phyloP scores from a whole-genome alignment of 2,113 vertebrate genomes.

The Pedetes capensis region DNA sequence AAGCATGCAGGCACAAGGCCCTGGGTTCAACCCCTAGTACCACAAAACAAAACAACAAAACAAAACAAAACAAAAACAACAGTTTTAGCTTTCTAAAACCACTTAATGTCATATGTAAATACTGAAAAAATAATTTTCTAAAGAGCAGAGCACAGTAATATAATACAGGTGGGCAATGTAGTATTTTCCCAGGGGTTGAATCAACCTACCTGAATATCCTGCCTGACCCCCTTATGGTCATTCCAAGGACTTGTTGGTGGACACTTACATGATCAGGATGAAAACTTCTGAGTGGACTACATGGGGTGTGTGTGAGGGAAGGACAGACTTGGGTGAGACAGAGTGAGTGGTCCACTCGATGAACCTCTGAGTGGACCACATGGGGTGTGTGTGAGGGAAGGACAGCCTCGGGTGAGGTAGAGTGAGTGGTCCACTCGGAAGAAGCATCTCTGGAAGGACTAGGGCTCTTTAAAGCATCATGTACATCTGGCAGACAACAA shows the following conservation, averaged over 20 bases:
- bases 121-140: background rate
- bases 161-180: accelerated
- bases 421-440: accelerated
- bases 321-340: background rate
- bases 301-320: accelerated
- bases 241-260: background rate
- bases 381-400: accelerated
- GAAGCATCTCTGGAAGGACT: background rate
- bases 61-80: no score
- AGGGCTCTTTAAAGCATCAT: background rate
- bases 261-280: background rate
- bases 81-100: background rate
- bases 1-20: no score
- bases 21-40: no score
- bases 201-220: no score
- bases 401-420: background rate
- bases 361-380: no score
- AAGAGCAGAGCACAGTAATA: accelerated
- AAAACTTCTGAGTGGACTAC: background rate
- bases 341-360: accelerated
- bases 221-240: background rate
- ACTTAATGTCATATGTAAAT: background rate
- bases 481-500: background rate
- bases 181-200: background rate
- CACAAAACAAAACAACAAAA: no score